Evolutionary conservation across 2,888 invertebrate species (phyloP), one percentile per base, ranked within the genome.

Genomic region (Dione vanillae): DNA sequence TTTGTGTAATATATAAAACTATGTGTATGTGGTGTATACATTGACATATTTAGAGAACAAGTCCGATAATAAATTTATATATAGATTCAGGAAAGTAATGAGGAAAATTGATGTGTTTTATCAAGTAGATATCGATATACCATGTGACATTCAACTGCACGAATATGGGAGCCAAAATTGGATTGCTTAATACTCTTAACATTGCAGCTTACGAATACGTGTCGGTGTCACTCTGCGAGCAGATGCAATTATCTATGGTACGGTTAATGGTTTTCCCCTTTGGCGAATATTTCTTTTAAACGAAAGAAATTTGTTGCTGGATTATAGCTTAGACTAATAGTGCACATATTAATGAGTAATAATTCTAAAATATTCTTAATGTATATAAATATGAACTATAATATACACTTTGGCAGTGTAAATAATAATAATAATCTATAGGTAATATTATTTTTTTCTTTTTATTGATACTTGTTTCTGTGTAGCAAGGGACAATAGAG

Each of bases 161-260:
- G 16, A 19, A 40, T 16, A 69, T 61, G 54, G 54, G 65, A 37
- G 70, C 67, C 62, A 52, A 69, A 72, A 75, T 75, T 72, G 67
- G 65, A 72, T 74, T 65, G 52, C 64, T 68, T 47, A 71, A 67
- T 37, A 37, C 37, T 35, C 54, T 56, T 56, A 40, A 37, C 37
- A 40, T 37, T 62, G 51, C 56, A 70, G 58, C 52, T 70, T 64
- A 71, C 56, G 64, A 67, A 70, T 45, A 61, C 45, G 61, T 69
- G 45, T 71, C 69, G 67, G 69, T 52, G 49, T 73, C 67, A 71
- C 69, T 52, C 70, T 67, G 65, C 65, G 69, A 66, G 49, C 20
- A 70, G 47, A 59, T 67, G 71, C 70, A 70, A 75, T 75, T 72
- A 72, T 71, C 27, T 70, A 62, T 70, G 73, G 70, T 62, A 72